Evolutionary conservation across 1,140 invertebrate genomes (phyloP), one percentile per base, ranked within the genome.

Genomic region (Penaeus chinensis): DNA sequence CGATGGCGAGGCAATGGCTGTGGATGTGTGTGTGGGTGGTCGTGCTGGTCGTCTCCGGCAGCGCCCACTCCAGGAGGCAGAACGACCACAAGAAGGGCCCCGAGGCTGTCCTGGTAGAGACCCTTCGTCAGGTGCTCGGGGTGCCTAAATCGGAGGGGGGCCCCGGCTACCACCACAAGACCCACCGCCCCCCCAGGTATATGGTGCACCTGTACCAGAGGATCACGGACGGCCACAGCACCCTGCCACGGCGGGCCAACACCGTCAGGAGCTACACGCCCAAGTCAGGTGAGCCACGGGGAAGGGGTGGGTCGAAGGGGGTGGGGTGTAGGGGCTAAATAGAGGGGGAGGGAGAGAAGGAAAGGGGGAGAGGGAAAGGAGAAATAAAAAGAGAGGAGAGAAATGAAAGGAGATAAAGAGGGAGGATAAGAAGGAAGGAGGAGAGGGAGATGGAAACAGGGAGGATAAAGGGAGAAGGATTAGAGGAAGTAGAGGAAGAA

Each of bases 261-360:
- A 74, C 71, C 22, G 71, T 74, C 71, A 74, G 71, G 71, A 74
- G 71, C 71, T 74, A 32, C 71, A 74, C 27, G n/a, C 71, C 71
- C 27, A 27, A 37, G 4, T 32, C 71, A 74, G 71, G 71, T 74
- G 74, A 77, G 74, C 22, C 22, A 37, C 37, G 27, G 74, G 54
- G 32, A n/a, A 77, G 74, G 22, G 74, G 27, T 8, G 54, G 74
- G 54, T 37, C 5, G 32, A 19, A 24, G 54, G 74, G 54, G 74
- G n/a, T 32, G 54, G 24, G 42, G 24, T 1, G 42, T 18, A 11
- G 20, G 24, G 24, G 76, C 4, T 4, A 37, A 4, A 22, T n/a
- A 4, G 20, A 10, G 32, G 7, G 42, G 76, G 42, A 42, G 11
- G 42, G 18, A 42, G n/a, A 27, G 2, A 7, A 42, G 32, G 13